phyloP scores from a whole-genome alignment of 30 jellyfish, hydroid and myxozoan species.

The Aurelia aurita region DNA sequence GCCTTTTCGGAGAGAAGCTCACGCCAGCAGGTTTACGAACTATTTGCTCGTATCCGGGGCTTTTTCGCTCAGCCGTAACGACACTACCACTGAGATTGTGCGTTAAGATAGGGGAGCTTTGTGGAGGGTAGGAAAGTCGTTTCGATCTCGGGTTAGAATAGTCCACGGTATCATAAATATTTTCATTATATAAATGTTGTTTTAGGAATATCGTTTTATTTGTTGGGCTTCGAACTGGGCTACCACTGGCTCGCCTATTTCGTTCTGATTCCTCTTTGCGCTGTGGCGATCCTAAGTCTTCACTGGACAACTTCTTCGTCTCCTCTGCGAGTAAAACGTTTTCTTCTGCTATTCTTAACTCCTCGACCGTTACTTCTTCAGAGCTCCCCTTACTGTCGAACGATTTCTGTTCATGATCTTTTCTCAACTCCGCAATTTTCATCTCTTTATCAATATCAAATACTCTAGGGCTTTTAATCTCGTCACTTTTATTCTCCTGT shows the following conservation, averaged over 20 bases:
- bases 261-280: neutral
- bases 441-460: constrained; percentile 68
- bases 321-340: constrained; percentile 47
- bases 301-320: neutral
- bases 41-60: neutral
- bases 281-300: neutral
- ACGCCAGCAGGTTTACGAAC: neutral
- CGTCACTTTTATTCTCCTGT: constrained; percentile 50
- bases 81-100: neutral
- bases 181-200: constrained; percentile 22
- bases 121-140: constrained; percentile 60
- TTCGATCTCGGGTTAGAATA: neutral
- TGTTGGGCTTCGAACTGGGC: constrained; percentile 9
- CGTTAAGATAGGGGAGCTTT: neutral
- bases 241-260: neutral
- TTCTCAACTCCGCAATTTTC: constrained; percentile 67
- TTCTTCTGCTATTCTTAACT: constrained; percentile 65
- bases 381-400: constrained; percentile 5
- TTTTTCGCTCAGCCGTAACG: neutral
- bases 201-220: constrained; percentile 27
- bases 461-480: constrained; percentile 1
- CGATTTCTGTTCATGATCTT: constrained; percentile 36
- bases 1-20: neutral
- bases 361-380: constrained; percentile 46
- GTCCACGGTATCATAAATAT: neutral